Evolutionary conservation across 2,888 invertebrate species (phyloP), one percentile per base, ranked within the genome.

Genomic region (Eumerus sabulonum): DNA sequence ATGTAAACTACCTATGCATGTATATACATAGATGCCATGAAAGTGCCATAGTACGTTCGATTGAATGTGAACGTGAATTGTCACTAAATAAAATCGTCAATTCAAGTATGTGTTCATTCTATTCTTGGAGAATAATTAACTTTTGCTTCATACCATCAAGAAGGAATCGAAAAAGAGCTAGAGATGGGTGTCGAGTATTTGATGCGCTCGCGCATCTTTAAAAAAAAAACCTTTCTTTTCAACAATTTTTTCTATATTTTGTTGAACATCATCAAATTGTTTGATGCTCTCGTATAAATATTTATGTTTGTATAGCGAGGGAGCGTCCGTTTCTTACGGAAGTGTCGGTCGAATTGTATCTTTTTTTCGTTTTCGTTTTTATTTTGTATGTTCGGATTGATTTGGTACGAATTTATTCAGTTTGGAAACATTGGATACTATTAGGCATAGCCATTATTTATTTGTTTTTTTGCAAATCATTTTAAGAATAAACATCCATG

Each of bases 151-250:
- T 48, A 12, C 42, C 48, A 60, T 9, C 9, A 27, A 27, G 27
- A 27, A 7, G 2, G 38, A 13, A 42, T 59, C 19, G 45, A 44
- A 53, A 64, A 3, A 2, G 42, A 9, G 1, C 2, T 35, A 54
- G 51, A 42, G 14, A 42, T 12, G 16, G 13, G 19, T 60, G 11
- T 51, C 38, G 14, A 12, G 9, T 51, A 4, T 27, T 11, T 42
- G 13, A 14, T 70, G 70, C 63, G 74, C 70, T 50, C 44, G 68
- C 57, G 68, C 64, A 76, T 68, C 59, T 50, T 17, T 42, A 66
- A 67, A 5, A 42, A 27, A n/a, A n/a, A n/a, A n/a, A n/a, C n/a
- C n/a, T 19, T 54, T 38, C 14, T 74, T 60, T 62, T 48, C 27
- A 16, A 45, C 42, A 35, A 19, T 47, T 64, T 44, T 11, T 27